Percentiles rank a stretch among this genome's conserved stretches.
These are phyloP conservation scores for Seira ritae DNA, from an alignment of 2,888 invertebrate species.

Conservation along the genomic window DNA sequence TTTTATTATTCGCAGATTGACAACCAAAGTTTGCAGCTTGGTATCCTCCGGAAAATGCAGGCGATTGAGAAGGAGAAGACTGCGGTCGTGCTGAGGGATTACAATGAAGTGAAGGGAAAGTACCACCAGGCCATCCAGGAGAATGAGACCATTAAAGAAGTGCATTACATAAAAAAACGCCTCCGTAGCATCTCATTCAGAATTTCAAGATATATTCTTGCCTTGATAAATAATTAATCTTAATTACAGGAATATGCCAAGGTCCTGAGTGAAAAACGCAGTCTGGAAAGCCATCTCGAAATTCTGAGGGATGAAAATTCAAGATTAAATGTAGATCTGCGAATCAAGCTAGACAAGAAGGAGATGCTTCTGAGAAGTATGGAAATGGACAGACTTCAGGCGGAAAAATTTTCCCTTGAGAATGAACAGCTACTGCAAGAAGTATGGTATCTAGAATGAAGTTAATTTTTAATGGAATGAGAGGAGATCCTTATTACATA, in stretches of 20 bases:
- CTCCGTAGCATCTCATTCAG: neutral
- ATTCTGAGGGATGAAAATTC: constrained; percentile 29
- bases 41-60: constrained; percentile 66
- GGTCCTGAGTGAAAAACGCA: constrained; percentile 42
- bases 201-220: too few relatives aligned
- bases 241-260: constrained; percentile 43
- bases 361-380: constrained; percentile 44
- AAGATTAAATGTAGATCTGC: constrained; percentile 33
- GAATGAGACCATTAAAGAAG: constrained; percentile 41
- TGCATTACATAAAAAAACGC: neutral
- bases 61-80: constrained; percentile 63
- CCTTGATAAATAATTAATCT: neutral
- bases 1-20: constrained; percentile 51
- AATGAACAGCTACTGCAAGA: constrained; percentile 45
- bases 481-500: too few relatives aligned
- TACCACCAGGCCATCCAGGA: constrained; percentile 40
- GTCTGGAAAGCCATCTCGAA: constrained; percentile 38
- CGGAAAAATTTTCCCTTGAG: constrained; percentile 52
- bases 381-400: constrained; percentile 45
- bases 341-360: constrained; percentile 42
- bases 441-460: constrained; percentile 16
- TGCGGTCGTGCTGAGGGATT: constrained; percentile 35
- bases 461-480: neutral
- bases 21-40: constrained; percentile 67
- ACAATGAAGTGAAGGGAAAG: constrained; percentile 45